Base-by-base conservation (phyloP, 2,113 vertebrate species). In the Nyctibius bracteatus region DNA sequence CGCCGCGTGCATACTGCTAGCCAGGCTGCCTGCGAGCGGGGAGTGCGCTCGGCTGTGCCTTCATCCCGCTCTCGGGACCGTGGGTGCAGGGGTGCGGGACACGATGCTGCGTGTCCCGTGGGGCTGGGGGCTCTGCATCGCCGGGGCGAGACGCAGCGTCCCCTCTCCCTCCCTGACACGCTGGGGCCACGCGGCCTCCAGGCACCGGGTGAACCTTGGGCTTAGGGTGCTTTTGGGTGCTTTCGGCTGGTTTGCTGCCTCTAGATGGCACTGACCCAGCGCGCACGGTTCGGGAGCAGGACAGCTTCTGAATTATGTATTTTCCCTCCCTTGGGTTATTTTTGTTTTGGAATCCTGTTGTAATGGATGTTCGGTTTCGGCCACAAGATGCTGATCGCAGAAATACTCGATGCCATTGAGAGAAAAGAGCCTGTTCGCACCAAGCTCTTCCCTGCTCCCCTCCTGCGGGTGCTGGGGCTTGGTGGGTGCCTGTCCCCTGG, bases 231-330 rank as follows among this genome's bases (percentile, higher is more conserved):
- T 81, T 49, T 17, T 4, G 31, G 35, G 31, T 28, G 31, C 35
- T 39, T 54, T n/a, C 1, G 23, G 5, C 27, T 10, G 39, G 10
- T 77, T 81, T 70, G 75, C 72, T 75, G 84, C 93, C 97, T 97
- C 94, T 97, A 97, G 97, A 94, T 97, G 97, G 97, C 96, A 95
- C 81, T 97, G 96, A 93, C 90, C 83, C 71, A 87, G 95, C 95
- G 17, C 18, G 68, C 61, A 88, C 2, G 20, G 43, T 0, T 39
- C 4, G 1, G 51, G 58, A 95, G 43, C 65, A 71, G 43, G 81
- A 62, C 54, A 15, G 54, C 30, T 74, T 10, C 65, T 67, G 59
- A 82, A 58, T 90, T 10, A 10, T 10, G 37, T 55, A 14, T n/a
- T 83, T 68, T 6, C 75, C 46, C 23, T 65, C 37, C 57, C 81